Conservation (phyloP, 2,797 vertebrate species). For the Danio kyathit region DNA sequence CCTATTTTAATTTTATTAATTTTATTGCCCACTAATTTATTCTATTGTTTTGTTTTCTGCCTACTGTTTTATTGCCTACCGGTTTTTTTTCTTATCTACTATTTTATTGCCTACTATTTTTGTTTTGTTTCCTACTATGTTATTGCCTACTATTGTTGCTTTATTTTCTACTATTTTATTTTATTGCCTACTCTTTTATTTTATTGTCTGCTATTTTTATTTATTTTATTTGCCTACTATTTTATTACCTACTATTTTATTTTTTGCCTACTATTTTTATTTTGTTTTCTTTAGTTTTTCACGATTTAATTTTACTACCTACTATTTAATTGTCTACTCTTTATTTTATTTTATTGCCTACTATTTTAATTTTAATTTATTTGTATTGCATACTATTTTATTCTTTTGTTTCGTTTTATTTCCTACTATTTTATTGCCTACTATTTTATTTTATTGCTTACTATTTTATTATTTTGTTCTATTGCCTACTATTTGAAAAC, state of each 20-base stretch:
- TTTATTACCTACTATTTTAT: not conserved
- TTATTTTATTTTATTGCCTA: not conserved
- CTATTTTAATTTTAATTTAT: not conserved
- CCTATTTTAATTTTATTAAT: no score
- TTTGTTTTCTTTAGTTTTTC: no score
- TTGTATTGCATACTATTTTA: not conserved
- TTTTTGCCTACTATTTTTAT: not conserved
- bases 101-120: no score
- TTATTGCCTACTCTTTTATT: not conserved
- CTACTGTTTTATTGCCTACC: no score
- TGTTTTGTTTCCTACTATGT: not conserved
- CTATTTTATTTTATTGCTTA: not conserved
- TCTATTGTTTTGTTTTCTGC: no score
- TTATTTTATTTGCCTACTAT: not conserved
- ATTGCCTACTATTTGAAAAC: not conserved
- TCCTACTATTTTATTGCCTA: not conserved
- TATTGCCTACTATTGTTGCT: no score
- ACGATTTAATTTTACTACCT: not conserved
- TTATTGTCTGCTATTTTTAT: no score
- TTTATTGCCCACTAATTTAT: no score
- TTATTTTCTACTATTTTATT: not conserved
- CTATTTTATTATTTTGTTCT: not conserved
- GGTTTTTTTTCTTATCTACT: no score
- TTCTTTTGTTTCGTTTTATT: not conserved
- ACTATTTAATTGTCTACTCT: no score